These are phyloP conservation scores for Carterocephalus palaemon DNA, from an alignment of 2,888 invertebrate genomes.

Conservation along the genomic window DNA sequence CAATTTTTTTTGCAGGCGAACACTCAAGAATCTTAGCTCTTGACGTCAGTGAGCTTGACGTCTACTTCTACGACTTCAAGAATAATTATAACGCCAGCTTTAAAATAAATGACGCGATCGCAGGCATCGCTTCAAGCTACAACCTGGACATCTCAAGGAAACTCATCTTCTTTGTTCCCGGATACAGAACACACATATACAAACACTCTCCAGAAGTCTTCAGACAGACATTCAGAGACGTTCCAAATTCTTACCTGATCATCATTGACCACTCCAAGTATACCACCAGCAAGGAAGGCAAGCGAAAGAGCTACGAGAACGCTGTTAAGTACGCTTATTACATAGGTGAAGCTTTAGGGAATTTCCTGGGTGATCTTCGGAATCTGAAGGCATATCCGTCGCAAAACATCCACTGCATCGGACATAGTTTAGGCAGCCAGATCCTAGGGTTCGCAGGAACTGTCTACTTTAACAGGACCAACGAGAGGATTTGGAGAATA, in stretches of 20 bases:
- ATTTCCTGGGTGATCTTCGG: constrained; percentile 51
- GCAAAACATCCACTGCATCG: constrained; percentile 59
- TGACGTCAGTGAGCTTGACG: constrained; percentile 52
- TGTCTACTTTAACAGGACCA: constrained; percentile 49
- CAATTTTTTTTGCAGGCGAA: constrained; percentile 51
- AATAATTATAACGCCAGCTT: constrained; percentile 58
- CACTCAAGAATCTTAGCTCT: constrained; percentile 53
- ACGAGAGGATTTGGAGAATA: constrained; percentile 56
- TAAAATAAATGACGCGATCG: constrained; percentile 50
- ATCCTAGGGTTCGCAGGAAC: constrained; percentile 58
- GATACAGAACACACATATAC: constrained; percentile 65
- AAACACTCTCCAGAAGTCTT: constrained; percentile 59
- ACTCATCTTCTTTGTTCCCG: constrained; percentile 66
- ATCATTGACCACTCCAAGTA: constrained; percentile 67
- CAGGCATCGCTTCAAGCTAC: constrained; percentile 49
- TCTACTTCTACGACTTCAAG: constrained; percentile 68
- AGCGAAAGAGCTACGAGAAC: constrained; percentile 60
- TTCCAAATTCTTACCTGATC: constrained; percentile 58
- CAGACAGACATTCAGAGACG: constrained; percentile 55
- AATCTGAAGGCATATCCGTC: constrained; percentile 50
- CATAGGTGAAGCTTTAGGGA: constrained; percentile 55
- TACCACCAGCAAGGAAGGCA: constrained; percentile 55
- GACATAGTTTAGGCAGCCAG: constrained; percentile 67
- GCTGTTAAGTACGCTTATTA: constrained; percentile 58
- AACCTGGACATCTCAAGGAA: constrained; percentile 56